Base-by-base conservation (phyloP, 1,140 invertebrate species). In the Gonatopus flavifemur region DNA sequence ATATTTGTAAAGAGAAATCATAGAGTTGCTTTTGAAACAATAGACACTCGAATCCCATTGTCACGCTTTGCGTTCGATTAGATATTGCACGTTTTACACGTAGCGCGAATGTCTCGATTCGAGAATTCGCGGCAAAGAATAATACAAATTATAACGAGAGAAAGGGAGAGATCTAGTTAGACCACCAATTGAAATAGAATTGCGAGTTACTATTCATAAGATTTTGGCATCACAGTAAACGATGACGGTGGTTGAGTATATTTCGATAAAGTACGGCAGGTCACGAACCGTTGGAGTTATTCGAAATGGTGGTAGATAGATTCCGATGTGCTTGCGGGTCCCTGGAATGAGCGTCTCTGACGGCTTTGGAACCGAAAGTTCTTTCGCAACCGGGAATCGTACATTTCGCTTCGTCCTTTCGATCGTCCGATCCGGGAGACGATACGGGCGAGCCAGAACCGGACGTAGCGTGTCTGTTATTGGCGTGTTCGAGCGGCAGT, bases 331-430 rank as follows among this genome's bases (percentile, higher is more conserved):
- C 72, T 43, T 71, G 74, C 3, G 69, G 72, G 58, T 82, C 82
- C 38, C 80, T 78, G 20, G 78, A 78, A 66, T 85, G 84, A 10
- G 78, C 72, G 57, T 85, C 83, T 5, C 84, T 70, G 37, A 82
- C 81, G 20, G 82, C 80, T 16, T 79, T 69, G 5, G 83, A 83
- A 3, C 77, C 80, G 68, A 86, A 87, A 0, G 85, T 72, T 49
- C 83, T 80, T 4, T 81, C 78, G 66, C 85, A 86, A 1, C 83
- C 84, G 3, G 79, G 76, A 1, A 84, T 71, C 1, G 80, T 82
- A 60, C 84, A 86, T 16, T 76, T 72, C 32, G 78, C 80, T 66
- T 84, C 72, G 8, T 82, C 80, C 9, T 65, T 67, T 5, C 58
- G 43, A 2, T 69, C 67, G 7, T 75, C 69, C 10, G 54, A 35